These are phyloP conservation scores for Agonum fuliginosum DNA, from an alignment of 2,888 invertebrate species.

Conservation along the genomic window DNA sequence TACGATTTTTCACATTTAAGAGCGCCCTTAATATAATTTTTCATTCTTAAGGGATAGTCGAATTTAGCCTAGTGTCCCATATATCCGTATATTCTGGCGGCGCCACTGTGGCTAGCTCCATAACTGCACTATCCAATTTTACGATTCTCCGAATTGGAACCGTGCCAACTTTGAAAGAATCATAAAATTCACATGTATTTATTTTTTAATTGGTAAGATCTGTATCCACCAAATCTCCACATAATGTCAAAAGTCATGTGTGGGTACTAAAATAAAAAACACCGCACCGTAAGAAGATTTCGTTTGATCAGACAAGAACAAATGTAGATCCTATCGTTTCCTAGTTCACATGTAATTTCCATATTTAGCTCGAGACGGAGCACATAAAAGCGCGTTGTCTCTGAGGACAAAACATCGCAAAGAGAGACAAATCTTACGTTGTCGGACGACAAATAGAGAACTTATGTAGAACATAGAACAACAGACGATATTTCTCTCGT, in stretches of 20 bases:
- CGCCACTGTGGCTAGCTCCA: too few species aligned
- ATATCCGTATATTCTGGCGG: too few species aligned
- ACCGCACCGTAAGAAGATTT: slow-evolving; percentile 26
- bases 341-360: slow-evolving; percentile 38
- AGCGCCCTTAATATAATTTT: too few species aligned
- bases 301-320: slow-evolving; percentile 36
- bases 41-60: too few species aligned
- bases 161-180: too few species aligned
- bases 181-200: too few species aligned
- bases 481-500: slow-evolving; percentile 19
- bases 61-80: too few species aligned
- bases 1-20: too few species aligned
- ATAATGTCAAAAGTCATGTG: neutral
- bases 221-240: neutral
- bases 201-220: neutral
- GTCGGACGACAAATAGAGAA: slow-evolving; percentile 22
- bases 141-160: too few species aligned
- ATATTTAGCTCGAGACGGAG: slow-evolving; percentile 36
- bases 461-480: slow-evolving; percentile 27
- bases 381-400: slow-evolving; percentile 28
- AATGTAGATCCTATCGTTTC: slow-evolving; percentile 53
- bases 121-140: too few species aligned
- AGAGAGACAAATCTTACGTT: slow-evolving; percentile 42
- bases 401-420: slow-evolving; percentile 7
- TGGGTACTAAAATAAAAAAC: slow-evolving; percentile 30